Conservation (phyloP, 2,888 invertebrate genomes). For the Pyralis farinalis region DNA sequence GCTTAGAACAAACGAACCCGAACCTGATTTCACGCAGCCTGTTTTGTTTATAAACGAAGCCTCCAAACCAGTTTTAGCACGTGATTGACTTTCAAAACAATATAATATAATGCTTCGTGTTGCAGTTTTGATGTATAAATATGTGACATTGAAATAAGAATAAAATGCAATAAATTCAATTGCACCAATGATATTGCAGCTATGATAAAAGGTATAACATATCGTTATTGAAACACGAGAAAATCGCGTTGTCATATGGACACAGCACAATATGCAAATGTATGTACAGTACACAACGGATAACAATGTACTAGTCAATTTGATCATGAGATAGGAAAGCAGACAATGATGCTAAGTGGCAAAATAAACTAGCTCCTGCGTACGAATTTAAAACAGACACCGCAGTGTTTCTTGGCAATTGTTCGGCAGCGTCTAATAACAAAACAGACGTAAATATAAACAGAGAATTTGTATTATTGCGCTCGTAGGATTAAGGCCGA, state of each 20-base stretch:
- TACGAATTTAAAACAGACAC: conserved; percentile 19
- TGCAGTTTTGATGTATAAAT: no score
- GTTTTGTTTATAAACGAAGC: conserved; percentile 48
- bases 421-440: conserved; percentile 29
- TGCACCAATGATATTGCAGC: no score
- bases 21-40: conserved; percentile 42
- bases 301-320: conserved; percentile 4
- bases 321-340: background rate
- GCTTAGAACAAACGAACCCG: conserved; percentile 37
- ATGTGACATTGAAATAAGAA: no score
- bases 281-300: no score
- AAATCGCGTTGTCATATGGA: no score
- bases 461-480: conserved; percentile 25
- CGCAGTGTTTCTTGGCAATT: conserved; percentile 39
- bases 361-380: conserved; percentile 20
- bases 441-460: conserved; percentile 41
- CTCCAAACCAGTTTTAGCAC: conserved; percentile 39
- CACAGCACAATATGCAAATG: no score
- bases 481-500: conserved; percentile 27
- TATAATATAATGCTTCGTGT: no score
- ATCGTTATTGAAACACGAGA: no score
- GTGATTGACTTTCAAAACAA: conserved; percentile 17
- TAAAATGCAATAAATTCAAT: no score
- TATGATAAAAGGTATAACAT: no score
- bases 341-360: conserved; percentile 17